Conservation (phyloP, 2,797 vertebrate species). For the Rhynchonycteris naso region DNA sequence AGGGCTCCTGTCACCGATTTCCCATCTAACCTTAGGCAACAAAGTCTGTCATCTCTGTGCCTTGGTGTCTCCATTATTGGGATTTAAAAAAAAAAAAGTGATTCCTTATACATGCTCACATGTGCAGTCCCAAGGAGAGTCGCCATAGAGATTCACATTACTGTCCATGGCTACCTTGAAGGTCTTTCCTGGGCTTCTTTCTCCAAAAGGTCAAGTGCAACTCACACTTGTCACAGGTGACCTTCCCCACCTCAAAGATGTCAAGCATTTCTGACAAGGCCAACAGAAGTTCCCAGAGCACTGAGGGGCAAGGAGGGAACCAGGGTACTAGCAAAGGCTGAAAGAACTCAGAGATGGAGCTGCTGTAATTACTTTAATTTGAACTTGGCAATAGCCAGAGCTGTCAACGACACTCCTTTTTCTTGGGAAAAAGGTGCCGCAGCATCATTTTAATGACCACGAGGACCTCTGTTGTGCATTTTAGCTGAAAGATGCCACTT, state of each 20-base stretch:
- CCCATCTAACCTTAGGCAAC: not conserved
- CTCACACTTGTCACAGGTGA: not conserved
- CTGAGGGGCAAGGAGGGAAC: not conserved
- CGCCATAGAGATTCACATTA: rapidly evolving
- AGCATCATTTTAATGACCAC: constrained; percentile 63
- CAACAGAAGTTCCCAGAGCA: constrained; percentile 22
- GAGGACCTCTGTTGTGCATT: not conserved
- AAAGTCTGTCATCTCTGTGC: not conserved
- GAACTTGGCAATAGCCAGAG: constrained; percentile 60
- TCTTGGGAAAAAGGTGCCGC: not conserved
- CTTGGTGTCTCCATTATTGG: not conserved
- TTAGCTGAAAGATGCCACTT: not conserved
- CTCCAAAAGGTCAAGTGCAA: constrained; percentile 5
- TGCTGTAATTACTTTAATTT: constrained; percentile 68
- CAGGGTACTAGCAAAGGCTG: not conserved
- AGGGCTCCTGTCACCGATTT: not conserved
- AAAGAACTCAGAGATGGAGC: constrained; percentile 11
- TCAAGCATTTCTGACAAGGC: constrained; percentile 53
- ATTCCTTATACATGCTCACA: not conserved
- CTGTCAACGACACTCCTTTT: constrained; percentile 61
- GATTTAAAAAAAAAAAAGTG: not conserved
- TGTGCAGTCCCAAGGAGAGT: not conserved
- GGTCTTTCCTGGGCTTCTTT: not conserved
- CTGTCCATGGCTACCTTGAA: not conserved
- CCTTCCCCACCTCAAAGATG: not conserved